Base-by-base conservation (phyloP, 2,113 vertebrate species). In the Merops nubicus region DNA sequence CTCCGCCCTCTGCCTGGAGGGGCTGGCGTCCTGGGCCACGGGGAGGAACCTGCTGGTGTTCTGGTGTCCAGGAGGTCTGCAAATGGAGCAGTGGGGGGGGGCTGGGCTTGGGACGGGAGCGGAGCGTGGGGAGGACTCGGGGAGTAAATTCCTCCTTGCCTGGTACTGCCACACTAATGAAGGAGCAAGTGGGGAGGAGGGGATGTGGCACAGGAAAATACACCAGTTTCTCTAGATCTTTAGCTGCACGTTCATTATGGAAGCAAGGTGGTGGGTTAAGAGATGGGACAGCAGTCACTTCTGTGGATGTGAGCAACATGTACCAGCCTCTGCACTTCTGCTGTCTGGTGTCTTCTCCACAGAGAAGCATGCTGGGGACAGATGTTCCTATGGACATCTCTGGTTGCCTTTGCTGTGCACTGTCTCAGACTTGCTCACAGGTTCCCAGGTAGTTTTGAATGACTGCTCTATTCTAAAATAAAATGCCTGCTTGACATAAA, bases 121-220 rank as follows among this genome's bases (percentile, higher is more conserved):
- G 6, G 45, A 29, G 5, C 57, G 40, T 60, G 2, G 4, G 47
- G 15, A 59, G 28, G 43, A 8, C 33, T 54, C 1, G 0, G 10
- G n/a, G 31, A 15, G 6, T 43, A n/a, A 33, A 28, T 42, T 91
- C 25, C 21, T 62, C 53, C 18, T 1, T 5, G 2, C 19, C 26
- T 59, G 54, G 31, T 64, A 6, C 48, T 73, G 48, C 60, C 21
- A 33, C 6, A 2, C 9, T 11, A 72, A 48, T 6, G 33, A 83
- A 28, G 76, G 67, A 86, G 45, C 36, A n/a, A n/a, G n/a, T 84
- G 29, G 26, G 85, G 29, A 40, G 38, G 26, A 84, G 17, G 14
- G 29, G 6, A 5, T 16, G 19, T 0, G 28, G 36, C 53, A 26
- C 1, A 60, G 79, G 63, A 86, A 74, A 16, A 59, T 15, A 15